Percentiles rank a stretch among this genome's conserved stretches.
Evolutionary conservation across 1,140 invertebrate genomes (phyloP).

Genomic region (Tribolium castaneum): DNA sequence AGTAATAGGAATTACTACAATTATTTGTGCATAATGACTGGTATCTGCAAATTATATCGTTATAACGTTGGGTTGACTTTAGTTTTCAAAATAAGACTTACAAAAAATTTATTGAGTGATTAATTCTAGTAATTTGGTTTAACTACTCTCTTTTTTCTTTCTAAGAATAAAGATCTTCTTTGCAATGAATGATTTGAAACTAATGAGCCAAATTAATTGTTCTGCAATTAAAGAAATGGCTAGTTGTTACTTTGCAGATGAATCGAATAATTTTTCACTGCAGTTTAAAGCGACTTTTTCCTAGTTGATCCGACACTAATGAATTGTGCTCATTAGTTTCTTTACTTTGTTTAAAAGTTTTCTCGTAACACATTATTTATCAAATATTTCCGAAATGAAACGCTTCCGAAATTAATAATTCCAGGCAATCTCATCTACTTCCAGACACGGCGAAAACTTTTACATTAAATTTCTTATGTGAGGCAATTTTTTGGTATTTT

Average conservation of each 20-base stretch:
- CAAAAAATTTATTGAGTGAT: too few relatives aligned
- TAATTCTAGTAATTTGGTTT: too few relatives aligned
- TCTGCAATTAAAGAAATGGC: not conserved
- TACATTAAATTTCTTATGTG: slow-evolving; percentile 30
- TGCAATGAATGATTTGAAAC: not conserved
- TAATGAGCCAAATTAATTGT: not conserved
- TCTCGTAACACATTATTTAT: not conserved
- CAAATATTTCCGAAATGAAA: slow-evolving; percentile 8
- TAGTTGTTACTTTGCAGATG: not conserved
- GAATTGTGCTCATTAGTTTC: not conserved
- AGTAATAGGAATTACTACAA: too few relatives aligned
- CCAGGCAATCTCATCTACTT: not conserved
- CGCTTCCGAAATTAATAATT: slow-evolving; percentile 23
- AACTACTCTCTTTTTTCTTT: not conserved
- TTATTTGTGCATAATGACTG: too few relatives aligned
- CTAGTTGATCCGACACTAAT: not conserved
- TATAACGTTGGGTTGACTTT: too few relatives aligned
- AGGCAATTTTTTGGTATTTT: slow-evolving; percentile 5
- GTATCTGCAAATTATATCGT: too few relatives aligned
- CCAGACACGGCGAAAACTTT: slow-evolving; percentile 5
- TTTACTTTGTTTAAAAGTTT: not conserved
- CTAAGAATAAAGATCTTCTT: not conserved
- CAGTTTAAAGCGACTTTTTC: not conserved
- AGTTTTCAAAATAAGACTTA: too few relatives aligned
- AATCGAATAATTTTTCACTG: not conserved